Conservation (phyloP, 2,113 vertebrate genomes). For the Trogon melanurus region DNA sequence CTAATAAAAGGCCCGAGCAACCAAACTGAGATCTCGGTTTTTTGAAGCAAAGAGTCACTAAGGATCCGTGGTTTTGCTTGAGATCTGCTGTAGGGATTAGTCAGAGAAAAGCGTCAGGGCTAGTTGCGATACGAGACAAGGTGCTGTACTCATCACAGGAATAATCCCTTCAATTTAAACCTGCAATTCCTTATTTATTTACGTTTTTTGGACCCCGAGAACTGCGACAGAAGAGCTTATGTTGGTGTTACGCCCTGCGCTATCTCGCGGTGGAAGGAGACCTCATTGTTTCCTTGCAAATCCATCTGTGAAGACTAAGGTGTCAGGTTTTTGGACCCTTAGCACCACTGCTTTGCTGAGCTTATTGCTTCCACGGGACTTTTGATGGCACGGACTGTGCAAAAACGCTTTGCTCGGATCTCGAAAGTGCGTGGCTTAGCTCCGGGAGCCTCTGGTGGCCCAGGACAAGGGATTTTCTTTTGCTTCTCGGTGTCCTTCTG, state of each 20-base stretch:
- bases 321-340: not conserved
- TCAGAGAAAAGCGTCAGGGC: not conserved
- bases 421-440: accelerated
- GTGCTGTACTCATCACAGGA: not conserved
- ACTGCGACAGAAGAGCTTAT: not conserved
- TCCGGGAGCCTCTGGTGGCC: not conserved
- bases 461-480: not conserved
- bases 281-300: not conserved
- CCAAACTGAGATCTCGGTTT: not conserved
- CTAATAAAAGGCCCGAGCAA: not conserved
- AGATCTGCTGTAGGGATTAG: not conserved
- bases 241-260: not conserved
- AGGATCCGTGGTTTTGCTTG: not conserved
- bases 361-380: not conserved
- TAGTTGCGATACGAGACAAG: not conserved
- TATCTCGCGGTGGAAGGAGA: not conserved
- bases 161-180: not conserved
- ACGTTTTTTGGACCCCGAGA: not conserved
- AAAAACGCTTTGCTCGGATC: not conserved
- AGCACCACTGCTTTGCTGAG: not conserved
- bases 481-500: not conserved
- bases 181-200: not conserved
- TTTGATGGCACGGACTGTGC: not conserved
- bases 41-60: not conserved
- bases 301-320: not conserved